These are phyloP conservation scores for Peromyscus aztecus DNA, from an alignment of 2,797 vertebrate genomes.

Conservation along the genomic window DNA sequence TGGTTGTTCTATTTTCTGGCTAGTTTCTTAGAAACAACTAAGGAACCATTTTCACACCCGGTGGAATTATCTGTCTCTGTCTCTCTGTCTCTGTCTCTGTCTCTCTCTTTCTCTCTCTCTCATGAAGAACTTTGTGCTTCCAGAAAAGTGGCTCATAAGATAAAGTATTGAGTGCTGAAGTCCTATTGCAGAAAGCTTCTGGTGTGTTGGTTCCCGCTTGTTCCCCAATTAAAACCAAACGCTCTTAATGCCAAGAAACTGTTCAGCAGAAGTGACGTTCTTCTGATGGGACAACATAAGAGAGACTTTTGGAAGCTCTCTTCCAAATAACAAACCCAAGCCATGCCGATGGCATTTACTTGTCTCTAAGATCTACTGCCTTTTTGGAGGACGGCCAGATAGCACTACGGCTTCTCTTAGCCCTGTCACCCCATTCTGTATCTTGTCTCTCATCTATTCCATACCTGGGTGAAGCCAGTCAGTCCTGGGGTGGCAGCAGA, in stretches of 20 bases:
- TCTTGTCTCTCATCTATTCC: background rate
- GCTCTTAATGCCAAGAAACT: background rate
- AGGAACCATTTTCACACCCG: background rate
- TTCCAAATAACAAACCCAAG: background rate
- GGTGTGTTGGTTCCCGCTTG: no score
- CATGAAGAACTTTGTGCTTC: background rate
- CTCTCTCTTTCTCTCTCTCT: background rate
- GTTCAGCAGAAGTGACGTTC: background rate
- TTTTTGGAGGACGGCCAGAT: background rate
- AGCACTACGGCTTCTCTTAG: rapidly evolving
- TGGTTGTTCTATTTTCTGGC: background rate
- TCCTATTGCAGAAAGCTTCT: background rate
- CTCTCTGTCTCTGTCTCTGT: background rate
- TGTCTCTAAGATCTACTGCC: background rate
- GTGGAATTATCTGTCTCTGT: background rate
- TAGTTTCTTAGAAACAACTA: background rate
- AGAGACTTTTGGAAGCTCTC: background rate
- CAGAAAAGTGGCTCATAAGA: background rate
- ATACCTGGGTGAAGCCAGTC: background rate
- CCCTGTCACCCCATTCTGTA: rapidly evolving
- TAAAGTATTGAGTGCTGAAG: background rate
- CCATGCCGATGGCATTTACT: background rate
- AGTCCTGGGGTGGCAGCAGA: rapidly evolving
- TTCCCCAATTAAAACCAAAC: background rate
- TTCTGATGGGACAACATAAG: background rate